phyloP scores from a whole-genome alignment of 1,140 invertebrate species.

The Coenobita brevimanus region DNA sequence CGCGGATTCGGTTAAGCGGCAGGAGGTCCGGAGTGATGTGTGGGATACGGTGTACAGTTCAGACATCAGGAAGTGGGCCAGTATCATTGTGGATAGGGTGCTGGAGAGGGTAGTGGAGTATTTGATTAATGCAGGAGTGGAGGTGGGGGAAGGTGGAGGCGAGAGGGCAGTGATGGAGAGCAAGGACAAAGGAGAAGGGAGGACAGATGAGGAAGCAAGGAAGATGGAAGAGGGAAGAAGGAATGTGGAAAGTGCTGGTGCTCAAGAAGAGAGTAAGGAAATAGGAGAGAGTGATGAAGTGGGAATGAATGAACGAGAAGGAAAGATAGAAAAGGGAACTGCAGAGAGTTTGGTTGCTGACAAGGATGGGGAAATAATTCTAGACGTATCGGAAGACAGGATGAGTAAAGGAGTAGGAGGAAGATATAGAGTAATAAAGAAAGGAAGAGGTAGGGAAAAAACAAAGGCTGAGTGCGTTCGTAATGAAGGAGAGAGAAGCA shows the following conservation, averaged over 20 bases:
- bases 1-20: not conserved
- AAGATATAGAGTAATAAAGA: too few relatives aligned
- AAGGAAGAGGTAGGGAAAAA: not conserved
- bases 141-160: not conserved
- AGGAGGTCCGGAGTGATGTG: not conserved
- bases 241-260: not conserved
- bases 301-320: not conserved
- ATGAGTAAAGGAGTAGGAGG: too few relatives aligned
- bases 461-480: not conserved
- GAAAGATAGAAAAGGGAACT: too few relatives aligned
- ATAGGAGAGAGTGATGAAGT: not conserved
- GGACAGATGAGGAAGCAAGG: constrained; percentile 5
- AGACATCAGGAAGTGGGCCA: constrained; percentile 21
- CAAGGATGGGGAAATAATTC: too few relatives aligned
- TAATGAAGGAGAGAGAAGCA: too few relatives aligned
- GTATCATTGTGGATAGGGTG: constrained; percentile 1
- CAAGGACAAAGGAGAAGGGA: not conserved
- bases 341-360: too few relatives aligned
- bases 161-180: not conserved
- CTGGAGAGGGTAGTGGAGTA: not conserved
- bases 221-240: not conserved
- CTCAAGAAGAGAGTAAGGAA: not conserved
- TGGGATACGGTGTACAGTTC: constrained; percentile 14
- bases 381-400: too few relatives aligned
- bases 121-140: not conserved